These are phyloP conservation scores for Sinonovacula constricta DNA, from an alignment of 1,140 invertebrate species.

Conservation along the genomic window DNA sequence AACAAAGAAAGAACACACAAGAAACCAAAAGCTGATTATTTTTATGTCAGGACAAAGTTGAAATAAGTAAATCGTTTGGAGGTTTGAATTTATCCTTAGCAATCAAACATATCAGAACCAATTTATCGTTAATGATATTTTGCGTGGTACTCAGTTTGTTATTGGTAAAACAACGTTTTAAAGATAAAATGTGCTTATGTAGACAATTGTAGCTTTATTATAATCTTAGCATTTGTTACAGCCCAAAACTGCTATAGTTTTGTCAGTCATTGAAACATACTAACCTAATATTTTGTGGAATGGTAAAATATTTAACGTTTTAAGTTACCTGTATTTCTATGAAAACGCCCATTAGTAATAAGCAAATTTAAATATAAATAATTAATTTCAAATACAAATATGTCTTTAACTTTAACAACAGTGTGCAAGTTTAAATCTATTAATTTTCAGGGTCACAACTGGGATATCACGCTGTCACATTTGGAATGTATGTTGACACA, in stretches of 20 bases:
- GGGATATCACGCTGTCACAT: constrained; percentile 55
- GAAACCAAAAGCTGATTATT: too few relatives aligned
- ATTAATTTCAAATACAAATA: background rate
- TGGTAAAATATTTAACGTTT: background rate
- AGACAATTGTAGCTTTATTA: too few relatives aligned
- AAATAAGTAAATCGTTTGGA: background rate
- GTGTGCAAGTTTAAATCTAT: too few relatives aligned
- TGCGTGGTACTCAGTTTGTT: background rate
- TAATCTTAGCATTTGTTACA: too few relatives aligned
- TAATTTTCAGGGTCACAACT: constrained; percentile 24
- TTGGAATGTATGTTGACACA: constrained; percentile 52
- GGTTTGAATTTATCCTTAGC: background rate
- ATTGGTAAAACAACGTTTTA: too few relatives aligned
- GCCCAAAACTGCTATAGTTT: too few relatives aligned
- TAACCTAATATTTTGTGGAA: too few relatives aligned
- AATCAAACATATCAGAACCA: too few relatives aligned
- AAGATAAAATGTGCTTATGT: too few relatives aligned
- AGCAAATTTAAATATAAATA: background rate
- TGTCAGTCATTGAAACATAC: too few relatives aligned
- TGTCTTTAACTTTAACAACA: background rate
- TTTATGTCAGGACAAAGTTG: background rate
- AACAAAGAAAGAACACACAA: too few relatives aligned
- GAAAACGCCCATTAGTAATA: background rate
- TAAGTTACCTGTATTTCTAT: background rate
- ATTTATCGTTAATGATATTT: background rate